Evolutionary conservation across 2,888 invertebrate genomes (phyloP).

Genomic region (Agrotis clavis): DNA sequence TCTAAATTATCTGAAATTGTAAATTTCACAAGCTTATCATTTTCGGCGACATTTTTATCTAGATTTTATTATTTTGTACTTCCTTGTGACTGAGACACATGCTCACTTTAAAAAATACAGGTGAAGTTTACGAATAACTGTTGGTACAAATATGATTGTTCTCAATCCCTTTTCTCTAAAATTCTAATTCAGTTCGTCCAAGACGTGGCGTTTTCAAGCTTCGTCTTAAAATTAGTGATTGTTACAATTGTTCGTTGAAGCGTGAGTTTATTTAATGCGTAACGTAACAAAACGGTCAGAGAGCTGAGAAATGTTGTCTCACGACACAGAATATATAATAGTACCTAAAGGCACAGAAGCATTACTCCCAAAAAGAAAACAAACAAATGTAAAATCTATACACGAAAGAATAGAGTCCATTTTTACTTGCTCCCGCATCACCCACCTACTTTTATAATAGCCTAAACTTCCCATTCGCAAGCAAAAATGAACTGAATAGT

Average conservation of each 20-base stretch:
- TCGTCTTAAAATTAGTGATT: slow-evolving; percentile 49
- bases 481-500: too few relatives aligned
- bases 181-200: slow-evolving; percentile 14
- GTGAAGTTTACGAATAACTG: neutral
- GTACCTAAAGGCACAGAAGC: too few relatives aligned
- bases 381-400: too few relatives aligned
- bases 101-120: neutral
- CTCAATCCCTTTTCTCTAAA: slow-evolving; percentile 6
- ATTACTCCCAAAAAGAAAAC: too few relatives aligned
- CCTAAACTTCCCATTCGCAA: too few relatives aligned
- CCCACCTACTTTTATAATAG: too few relatives aligned
- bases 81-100: neutral
- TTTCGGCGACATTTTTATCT: slow-evolving; percentile 27
- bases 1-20: slow-evolving; percentile 31
- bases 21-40: slow-evolving; percentile 39
- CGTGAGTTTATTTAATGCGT: slow-evolving; percentile 60
- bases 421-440: too few relatives aligned
- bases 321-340: too few relatives aligned
- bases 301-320: slow-evolving; percentile 53
- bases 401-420: too few relatives aligned
- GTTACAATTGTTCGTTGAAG: slow-evolving; percentile 53
- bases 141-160: slow-evolving; percentile 11
- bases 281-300: slow-evolving; percentile 52
- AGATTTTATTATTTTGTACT: slow-evolving; percentile 29
- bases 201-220: slow-evolving; percentile 46